These are phyloP conservation scores for Bimastos eiseni DNA, from an alignment of 2,888 invertebrate genomes.

Conservation along the genomic window DNA sequence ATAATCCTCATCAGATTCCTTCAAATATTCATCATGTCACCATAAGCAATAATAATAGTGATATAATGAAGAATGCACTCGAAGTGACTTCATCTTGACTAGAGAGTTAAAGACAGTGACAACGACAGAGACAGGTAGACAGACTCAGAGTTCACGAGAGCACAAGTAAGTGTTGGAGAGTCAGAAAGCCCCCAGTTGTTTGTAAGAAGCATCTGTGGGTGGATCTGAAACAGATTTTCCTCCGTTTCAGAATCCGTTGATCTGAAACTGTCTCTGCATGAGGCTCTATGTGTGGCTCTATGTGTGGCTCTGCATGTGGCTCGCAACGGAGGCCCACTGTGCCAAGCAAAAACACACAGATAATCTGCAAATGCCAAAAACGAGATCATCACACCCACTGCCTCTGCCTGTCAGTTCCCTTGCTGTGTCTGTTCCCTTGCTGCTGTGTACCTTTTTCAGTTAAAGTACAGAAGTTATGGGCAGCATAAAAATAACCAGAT, in stretches of 20 bases:
- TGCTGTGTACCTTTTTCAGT: not conserved
- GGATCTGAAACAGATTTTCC: conserved; percentile 7
- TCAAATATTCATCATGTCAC: not conserved
- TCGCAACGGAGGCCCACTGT: too few relatives aligned
- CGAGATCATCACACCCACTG: not conserved
- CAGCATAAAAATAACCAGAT: not conserved
- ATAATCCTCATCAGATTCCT: not conserved
- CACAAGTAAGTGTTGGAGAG: not conserved
- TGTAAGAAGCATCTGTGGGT: not conserved
- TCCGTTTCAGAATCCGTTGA: not conserved
- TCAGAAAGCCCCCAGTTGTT: conserved; percentile 4
- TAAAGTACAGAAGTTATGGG: not conserved
- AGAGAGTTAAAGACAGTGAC: not conserved
- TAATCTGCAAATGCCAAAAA: not conserved
- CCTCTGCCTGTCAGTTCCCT: not conserved
- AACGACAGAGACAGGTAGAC: not conserved
- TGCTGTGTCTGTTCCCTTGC: not conserved
- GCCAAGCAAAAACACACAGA: not conserved
- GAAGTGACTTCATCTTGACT: not conserved
- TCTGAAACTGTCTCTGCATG: not conserved
- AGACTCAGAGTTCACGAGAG: not conserved
- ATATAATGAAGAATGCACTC: not conserved
- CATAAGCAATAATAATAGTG: not conserved
- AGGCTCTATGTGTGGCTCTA: not conserved
- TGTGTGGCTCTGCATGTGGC: not conserved